Evolutionary conservation across 2,888 invertebrate genomes (phyloP).

Genomic region (Harmothoe impar): DNA sequence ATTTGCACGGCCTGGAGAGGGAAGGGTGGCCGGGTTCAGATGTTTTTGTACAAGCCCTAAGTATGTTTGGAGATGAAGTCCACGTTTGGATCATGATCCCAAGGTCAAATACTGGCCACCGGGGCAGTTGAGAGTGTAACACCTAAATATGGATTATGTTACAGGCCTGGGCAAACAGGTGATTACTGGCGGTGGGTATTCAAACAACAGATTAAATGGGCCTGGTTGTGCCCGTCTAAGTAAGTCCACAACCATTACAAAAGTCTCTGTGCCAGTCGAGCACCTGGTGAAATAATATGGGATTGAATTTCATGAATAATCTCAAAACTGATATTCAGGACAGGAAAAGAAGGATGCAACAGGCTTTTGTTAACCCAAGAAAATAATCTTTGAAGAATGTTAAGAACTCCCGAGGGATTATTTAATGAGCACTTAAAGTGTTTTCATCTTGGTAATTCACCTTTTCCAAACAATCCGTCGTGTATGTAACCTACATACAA

Average conservation of each 20-base stretch:
- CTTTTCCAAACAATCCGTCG: neutral
- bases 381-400: constrained; percentile 49
- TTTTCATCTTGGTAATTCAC: neutral
- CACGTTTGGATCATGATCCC: constrained; percentile 34
- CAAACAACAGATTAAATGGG: constrained; percentile 47
- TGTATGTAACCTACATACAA: too few relatives aligned
- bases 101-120: constrained; percentile 23
- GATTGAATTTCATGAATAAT: constrained; percentile 47
- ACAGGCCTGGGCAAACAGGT: neutral
- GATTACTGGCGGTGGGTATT: neutral
- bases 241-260: neutral
- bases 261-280: constrained; percentile 24
- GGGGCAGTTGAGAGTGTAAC: neutral
- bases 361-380: neutral
- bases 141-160: constrained; percentile 41
- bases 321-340: constrained; percentile 37
- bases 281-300: constrained; percentile 29
- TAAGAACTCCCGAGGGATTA: neutral
- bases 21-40: neutral
- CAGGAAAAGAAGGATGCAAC: neutral
- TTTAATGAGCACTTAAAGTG: constrained; percentile 5
- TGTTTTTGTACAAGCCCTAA: constrained; percentile 44
- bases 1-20: constrained; percentile 11
- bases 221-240: neutral
- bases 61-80: constrained; percentile 50